Evolutionary conservation across 2,113 vertebrate genomes (phyloP).

Genomic region (Setophaga kirtlandii): DNA sequence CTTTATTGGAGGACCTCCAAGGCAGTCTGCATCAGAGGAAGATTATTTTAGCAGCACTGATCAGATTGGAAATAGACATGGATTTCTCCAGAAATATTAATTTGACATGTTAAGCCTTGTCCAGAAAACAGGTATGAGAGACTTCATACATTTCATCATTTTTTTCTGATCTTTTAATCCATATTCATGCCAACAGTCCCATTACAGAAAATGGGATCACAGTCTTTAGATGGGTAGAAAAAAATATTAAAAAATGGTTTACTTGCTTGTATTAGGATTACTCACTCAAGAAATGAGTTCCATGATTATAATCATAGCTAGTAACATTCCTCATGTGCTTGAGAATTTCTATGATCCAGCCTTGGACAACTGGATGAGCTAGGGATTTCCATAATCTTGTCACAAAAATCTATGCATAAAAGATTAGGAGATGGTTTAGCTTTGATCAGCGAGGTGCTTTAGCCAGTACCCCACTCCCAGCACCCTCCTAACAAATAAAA

Average conservation of each 20-base stretch:
- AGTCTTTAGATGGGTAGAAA: not conserved
- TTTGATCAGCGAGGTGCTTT: not conserved
- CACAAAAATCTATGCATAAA: conserved; percentile 39
- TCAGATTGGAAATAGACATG: not conserved
- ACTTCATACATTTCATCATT: conserved; percentile 1
- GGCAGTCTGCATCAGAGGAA: not conserved
- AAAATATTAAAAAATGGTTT: not conserved
- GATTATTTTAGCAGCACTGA: not conserved
- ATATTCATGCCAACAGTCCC: not conserved
- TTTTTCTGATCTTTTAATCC: conserved; percentile 47
- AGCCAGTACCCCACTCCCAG: not conserved
- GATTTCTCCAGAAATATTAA: conserved; percentile 5
- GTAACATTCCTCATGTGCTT: not conserved
- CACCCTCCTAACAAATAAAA: not conserved
- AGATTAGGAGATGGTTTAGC: conserved; percentile 44
- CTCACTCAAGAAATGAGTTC: conserved; percentile 3
- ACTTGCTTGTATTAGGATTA: conserved; percentile 1
- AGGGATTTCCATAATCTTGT: conserved; percentile 63
- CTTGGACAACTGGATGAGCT: conserved; percentile 26
- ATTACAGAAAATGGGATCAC: not conserved
- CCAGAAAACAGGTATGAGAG: not conserved
- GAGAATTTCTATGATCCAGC: conserved; percentile 8
- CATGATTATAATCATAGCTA: not conserved
- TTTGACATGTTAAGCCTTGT: not conserved
- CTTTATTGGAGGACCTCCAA: not conserved